Evolutionary conservation across 1,140 invertebrate genomes (phyloP), one percentile per base, ranked within the genome.

Genomic region (Adelges cooleyi): DNA sequence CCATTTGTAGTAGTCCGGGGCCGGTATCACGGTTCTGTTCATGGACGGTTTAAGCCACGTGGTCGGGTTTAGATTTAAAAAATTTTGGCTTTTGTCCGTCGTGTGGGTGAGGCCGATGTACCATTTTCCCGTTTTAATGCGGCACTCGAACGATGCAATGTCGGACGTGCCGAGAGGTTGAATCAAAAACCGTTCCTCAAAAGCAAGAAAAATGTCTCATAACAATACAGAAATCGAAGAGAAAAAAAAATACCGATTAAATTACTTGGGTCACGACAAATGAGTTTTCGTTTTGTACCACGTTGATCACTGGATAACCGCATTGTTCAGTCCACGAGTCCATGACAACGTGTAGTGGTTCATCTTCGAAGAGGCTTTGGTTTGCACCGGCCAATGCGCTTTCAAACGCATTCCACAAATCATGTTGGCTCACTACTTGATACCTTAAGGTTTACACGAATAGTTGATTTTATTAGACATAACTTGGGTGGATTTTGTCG

Each of bases 261-360:
- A 17, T 71, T 70, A 80, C 77, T 75, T 85, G 83, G 33, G 74
- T 74, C 1, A 82, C 74, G 2, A 71, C 77, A 3, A 80, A 72
- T 2, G 51, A 68, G 3, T 76, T 74, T 4, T 71, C 74, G 18
- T 74, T 71, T 65, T 80, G 65, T 65, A 72, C 67, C 6, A 87
- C 73, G 3, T 69, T 78, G 10, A 83, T 72, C 1, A 82, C 73
- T 0, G 82, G 81, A 70, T 77, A 83, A 10, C 81, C 80, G 67
- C 75, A 75, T 69, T 80, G 76, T 15, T 77, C 68, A 0, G 77
- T 81, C 82, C 82, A 83, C 1, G 79, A 77, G 1, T 59, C 33
- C 69, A 72, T 69, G 2, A 71, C 66, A 2, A 22, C 42, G 17
- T 23, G 56, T 10, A 70, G 11, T 23, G 2, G 52, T 17, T 66